A percentile compares a stretch with the other conserved stretches of the same genome.
These are phyloP conservation scores for Athripsodes cinereus DNA, from an alignment of 2,888 invertebrate genomes.

Conservation along the genomic window DNA sequence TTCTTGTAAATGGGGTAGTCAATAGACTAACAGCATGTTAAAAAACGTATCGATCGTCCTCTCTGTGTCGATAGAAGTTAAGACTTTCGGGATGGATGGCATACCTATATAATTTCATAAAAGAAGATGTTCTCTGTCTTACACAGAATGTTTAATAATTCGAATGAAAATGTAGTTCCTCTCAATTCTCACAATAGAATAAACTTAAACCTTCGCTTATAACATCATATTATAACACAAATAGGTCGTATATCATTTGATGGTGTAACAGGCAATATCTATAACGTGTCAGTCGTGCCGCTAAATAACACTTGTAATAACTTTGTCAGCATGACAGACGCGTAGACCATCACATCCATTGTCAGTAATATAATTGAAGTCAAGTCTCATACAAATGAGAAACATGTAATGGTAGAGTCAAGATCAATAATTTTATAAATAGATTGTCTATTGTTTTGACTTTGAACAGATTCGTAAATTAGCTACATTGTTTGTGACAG, in stretches of 20 bases:
- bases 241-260: not conserved
- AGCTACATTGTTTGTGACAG: too few relatives aligned
- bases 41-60: too few relatives aligned
- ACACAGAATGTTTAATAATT: too few relatives aligned
- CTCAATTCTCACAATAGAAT: too few relatives aligned
- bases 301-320: not conserved
- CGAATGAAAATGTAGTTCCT: too few relatives aligned
- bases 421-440: not conserved
- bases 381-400: constrained; percentile 4
- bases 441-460: not conserved
- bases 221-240: not conserved
- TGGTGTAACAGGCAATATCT: constrained; percentile 2
- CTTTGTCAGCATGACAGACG: constrained; percentile 5
- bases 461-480: too few relatives aligned
- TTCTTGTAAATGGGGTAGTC: too few relatives aligned
- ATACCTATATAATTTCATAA: too few relatives aligned
- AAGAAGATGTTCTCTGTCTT: too few relatives aligned
- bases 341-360: constrained; percentile 19
- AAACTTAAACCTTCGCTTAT: not conserved
- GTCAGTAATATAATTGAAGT: constrained; percentile 19
- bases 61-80: too few relatives aligned
- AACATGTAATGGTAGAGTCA: not conserved
- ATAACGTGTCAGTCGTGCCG: constrained; percentile 1
- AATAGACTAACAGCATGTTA: too few relatives aligned
- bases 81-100: too few relatives aligned